Evolutionary conservation across 1,140 invertebrate genomes (phyloP).

Genomic region (Aphelenchoides fujianensis): DNA sequence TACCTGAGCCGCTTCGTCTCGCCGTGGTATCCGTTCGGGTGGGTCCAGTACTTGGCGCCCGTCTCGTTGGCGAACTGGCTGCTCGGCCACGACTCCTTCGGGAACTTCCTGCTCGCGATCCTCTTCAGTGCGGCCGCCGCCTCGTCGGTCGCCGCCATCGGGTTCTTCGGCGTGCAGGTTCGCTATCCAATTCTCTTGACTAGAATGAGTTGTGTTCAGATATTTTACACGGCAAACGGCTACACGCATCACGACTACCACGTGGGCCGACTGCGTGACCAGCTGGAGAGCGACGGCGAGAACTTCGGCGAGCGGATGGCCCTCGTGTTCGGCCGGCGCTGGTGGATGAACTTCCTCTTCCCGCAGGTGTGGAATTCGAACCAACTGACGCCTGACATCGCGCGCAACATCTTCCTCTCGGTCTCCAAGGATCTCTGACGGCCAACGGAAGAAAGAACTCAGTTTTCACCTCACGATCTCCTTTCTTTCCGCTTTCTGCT

Average conservation of each 20-base stretch:
- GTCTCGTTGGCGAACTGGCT: conserved; percentile 40
- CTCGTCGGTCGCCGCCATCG: conserved; percentile 31
- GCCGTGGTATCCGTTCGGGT: conserved; percentile 41
- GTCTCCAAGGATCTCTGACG: conserved; percentile 46
- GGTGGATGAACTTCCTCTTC: conserved; percentile 47
- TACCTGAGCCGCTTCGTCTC: conserved; percentile 30
- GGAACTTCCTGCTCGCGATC: conserved; percentile 33
- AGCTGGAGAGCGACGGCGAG: conserved; percentile 43
- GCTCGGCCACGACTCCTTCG: conserved; percentile 37
- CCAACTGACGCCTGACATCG: conserved; percentile 42
- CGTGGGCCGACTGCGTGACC: conserved; percentile 21
- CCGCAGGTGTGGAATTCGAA: conserved; percentile 45
- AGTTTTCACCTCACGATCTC: too few relatives aligned
- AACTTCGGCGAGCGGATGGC: conserved; percentile 37
- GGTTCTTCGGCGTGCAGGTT: conserved; percentile 45
- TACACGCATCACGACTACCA: conserved; percentile 53
- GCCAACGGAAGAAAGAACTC: too few relatives aligned
- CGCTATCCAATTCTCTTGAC: neutral
- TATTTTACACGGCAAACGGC: conserved; percentile 47
- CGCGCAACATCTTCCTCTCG: conserved; percentile 45
- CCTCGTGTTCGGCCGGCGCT: conserved; percentile 40
- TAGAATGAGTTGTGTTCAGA: conserved; percentile 26
- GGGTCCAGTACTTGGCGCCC: conserved; percentile 37
- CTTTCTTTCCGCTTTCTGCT: conserved; percentile 1
- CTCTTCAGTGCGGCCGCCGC: conserved; percentile 30